Evolutionary conservation across 2,888 invertebrate genomes (phyloP), one percentile per base, ranked within the genome.

Genomic region (Conops quadrifasciatus): DNA sequence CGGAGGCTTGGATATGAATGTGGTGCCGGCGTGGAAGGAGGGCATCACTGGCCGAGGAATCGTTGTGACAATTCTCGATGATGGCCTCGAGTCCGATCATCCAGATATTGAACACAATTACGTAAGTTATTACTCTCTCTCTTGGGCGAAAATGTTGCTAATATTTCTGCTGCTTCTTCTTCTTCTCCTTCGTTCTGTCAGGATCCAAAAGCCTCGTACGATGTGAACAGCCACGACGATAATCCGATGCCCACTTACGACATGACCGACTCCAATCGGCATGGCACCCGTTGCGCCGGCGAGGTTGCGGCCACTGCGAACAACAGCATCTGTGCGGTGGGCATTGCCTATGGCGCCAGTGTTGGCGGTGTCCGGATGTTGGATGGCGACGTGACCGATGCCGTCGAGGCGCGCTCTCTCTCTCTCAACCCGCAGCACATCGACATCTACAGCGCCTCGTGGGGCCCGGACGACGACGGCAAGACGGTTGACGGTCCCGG

Each of bases 381-480:
- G 80, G 97, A 98, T 81, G 98, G 98, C 43, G 97, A 98, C 86
- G 98, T 99, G 70, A 99, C 98, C 0, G 99, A 99, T 85, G 97
- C 97, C 0, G 98, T 99, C 13, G 99, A 99, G 87, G 98, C 98
- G 1, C 90, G 95, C 74, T 97, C 97, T 0, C 88, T 99, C 26
- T 94, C 96, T 78, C 89, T 97, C 70, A 96, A 97, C 85, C 94
- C 95, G 28, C 95, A 98, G 80, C 97, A 98, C 85, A 97, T 99
- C 76, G 97, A 99, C 86, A 97, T 99, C 79, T 99, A 98, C 87
- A 97, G 96, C 81, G 98, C 98, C 7, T 96, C 96, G 13, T 98
- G 97, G 97, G 98, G 98, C 1, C 98, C 98, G 0, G 98, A 98
- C 81, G 98, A 98, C 84, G 98, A 98, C 82, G 98, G 98, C 0